Evolutionary conservation across 2,888 invertebrate genomes (phyloP).

Genomic region (Ochropleura plecta): DNA sequence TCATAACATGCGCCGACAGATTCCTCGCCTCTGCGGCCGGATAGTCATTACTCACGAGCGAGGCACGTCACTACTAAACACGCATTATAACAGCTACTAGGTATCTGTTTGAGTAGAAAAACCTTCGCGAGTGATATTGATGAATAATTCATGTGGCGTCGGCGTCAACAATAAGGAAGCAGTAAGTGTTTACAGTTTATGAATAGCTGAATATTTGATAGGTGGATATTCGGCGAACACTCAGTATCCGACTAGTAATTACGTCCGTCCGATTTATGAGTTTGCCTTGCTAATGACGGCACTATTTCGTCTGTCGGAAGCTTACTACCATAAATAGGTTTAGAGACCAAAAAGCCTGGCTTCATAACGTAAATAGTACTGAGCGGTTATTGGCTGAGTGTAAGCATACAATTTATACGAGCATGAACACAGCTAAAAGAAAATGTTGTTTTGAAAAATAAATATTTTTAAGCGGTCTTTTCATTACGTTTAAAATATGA

Average conservation of each 20-base stretch:
- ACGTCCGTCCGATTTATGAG: conserved; percentile 53
- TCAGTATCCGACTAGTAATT: conserved; percentile 47
- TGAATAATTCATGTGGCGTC: conserved; percentile 66
- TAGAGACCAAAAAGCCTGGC: conserved; percentile 33
- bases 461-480: conserved; percentile 50
- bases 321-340: conserved; percentile 45
- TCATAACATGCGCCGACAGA: conserved; percentile 58
- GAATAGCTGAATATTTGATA: conserved; percentile 62
- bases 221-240: conserved; percentile 35
- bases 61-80: conserved; percentile 59
- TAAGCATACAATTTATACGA: conserved; percentile 25
- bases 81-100: conserved; percentile 63
- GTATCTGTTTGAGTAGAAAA: conserved; percentile 66
- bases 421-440: conserved; percentile 30
- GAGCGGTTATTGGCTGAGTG: conserved; percentile 44
- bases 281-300: conserved; percentile 52
- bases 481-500: conserved; percentile 53
- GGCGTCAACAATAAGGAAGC: conserved; percentile 67
- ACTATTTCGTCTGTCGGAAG: conserved; percentile 44
- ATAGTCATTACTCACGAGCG: conserved; percentile 54
- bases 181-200: conserved; percentile 66
- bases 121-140: conserved; percentile 62
- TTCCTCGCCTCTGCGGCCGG: conserved; percentile 37
- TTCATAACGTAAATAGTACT: conserved; percentile 45
- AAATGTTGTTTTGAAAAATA: conserved; percentile 36